Evolutionary conservation across 1,140 invertebrate species (phyloP).

Genomic region (Rhagoletis zephyria): DNA sequence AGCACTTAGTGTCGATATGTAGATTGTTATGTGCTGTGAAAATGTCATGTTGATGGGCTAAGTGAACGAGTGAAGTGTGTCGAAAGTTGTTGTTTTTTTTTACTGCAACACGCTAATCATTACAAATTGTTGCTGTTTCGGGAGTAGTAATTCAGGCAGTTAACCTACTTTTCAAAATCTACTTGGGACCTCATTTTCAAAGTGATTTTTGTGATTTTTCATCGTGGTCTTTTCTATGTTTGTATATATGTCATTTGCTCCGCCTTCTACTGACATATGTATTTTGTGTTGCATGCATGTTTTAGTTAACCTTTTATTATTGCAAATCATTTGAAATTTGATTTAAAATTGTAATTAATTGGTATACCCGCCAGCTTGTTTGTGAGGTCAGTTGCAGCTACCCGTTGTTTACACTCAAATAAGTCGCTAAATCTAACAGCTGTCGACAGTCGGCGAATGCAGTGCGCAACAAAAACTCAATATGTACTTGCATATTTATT

Average conservation of each 20-base stretch:
- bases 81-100: not conserved
- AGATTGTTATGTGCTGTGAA: not conserved
- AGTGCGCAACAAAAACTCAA: no score
- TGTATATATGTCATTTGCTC: not conserved
- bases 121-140: not conserved
- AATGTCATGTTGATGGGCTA: not conserved
- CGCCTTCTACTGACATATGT: no score
- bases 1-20: not conserved
- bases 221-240: not conserved
- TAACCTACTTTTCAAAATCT: not conserved
- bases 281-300: not conserved
- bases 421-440: not conserved
- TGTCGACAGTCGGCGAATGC: not conserved
- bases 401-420: not conserved
- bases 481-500: no score
- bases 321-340: not conserved
- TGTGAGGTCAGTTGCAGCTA: not conserved
- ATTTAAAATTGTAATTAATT: slow-evolving; percentile 1
- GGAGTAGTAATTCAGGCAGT: not conserved
- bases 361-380: not conserved
- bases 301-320: not conserved
- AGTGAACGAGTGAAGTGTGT: not conserved
- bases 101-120: not conserved
- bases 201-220: not conserved
- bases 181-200: not conserved